Percentiles rank a stretch among this genome's conserved stretches.
Conservation (phyloP, 2,888 invertebrate species). For the Ametastegia equiseti region DNA sequence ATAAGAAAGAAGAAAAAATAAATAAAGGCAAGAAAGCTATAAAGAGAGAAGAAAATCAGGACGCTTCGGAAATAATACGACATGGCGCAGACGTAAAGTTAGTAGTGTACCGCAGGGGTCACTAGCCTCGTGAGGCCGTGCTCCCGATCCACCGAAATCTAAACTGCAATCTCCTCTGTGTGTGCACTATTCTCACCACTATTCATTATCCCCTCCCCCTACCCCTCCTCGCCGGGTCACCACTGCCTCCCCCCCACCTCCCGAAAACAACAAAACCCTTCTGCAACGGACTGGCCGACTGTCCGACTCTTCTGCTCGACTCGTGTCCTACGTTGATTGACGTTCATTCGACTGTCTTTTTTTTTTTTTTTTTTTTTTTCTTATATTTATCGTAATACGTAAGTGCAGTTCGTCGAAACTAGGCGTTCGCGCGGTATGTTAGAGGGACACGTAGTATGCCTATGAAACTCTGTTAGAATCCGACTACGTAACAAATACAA, state of each 20-base stretch:
- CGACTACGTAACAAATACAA: no score
- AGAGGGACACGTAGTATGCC: no score
- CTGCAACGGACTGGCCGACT: neutral
- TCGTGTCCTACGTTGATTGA: no score
- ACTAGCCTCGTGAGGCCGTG: conserved; percentile 66
- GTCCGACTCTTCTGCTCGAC: no score
- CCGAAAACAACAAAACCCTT: conserved; percentile 1
- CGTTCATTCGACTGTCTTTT: no score
- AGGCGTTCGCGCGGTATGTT: no score
- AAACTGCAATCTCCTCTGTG: conserved; percentile 40
- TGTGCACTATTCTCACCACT: conserved; percentile 23
- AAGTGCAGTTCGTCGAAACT: no score
- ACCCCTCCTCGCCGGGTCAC: neutral
- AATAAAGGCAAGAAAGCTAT: conserved; percentile 49
- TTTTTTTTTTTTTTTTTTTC: no score
- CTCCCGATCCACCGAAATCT: conserved; percentile 47
- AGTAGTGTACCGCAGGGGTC: conserved; percentile 62
- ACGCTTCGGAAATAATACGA: conserved; percentile 46
- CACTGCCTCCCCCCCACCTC: neutral
- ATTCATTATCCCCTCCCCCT: neutral
- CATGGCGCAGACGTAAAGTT: conserved; percentile 44
- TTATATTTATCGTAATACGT: no score
- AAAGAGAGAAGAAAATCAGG: conserved; percentile 45
- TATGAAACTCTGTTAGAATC: no score
- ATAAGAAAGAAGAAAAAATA: conserved; percentile 37